Percentiles rank a stretch among this genome's conserved stretches.
phyloP scores from a whole-genome alignment of 2,113 vertebrate species.

The Percina caprodes region DNA sequence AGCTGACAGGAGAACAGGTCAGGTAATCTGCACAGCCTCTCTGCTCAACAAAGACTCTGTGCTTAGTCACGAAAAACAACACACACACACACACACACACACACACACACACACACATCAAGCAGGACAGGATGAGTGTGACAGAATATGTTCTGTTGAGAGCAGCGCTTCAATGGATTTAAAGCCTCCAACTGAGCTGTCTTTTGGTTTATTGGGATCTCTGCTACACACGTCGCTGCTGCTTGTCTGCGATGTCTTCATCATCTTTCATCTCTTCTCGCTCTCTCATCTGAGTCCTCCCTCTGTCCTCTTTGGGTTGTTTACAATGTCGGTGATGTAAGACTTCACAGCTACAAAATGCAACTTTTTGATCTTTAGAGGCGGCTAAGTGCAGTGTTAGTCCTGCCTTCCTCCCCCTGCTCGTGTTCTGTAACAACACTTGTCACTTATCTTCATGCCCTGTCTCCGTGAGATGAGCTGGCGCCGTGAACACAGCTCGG shows the following conservation, averaged over 20 bases:
- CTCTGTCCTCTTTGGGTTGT: conserved; percentile 29
- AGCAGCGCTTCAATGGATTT: conserved; percentile 4
- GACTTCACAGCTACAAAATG: conserved; percentile 19
- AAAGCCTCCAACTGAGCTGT: background rate
- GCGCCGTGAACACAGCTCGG: background rate
- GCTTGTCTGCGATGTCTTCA: background rate
- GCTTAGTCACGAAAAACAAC: background rate
- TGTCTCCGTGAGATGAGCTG: conserved; percentile 16
- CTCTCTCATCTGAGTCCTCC: conserved; percentile 18
- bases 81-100: too few relatives aligned
- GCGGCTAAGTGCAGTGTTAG: conserved; percentile 17
- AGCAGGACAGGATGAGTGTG: background rate
- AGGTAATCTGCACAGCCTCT: conserved; percentile 13
- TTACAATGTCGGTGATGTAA: conserved; percentile 39
- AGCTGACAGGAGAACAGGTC: conserved; percentile 37
- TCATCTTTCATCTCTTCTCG: conserved; percentile 40
- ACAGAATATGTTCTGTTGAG: background rate
- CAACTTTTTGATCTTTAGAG: conserved; percentile 31
- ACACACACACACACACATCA: background rate
- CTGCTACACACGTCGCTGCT: background rate
- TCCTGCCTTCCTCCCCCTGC: conserved; percentile 11
- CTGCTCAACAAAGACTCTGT: background rate
- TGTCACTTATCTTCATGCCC: conserved; percentile 24
- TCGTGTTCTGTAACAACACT: conserved; percentile 18
- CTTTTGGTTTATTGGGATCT: background rate